Conservation (phyloP, 2,113 vertebrate species). For the Oxygymnocypris stewartii region DNA sequence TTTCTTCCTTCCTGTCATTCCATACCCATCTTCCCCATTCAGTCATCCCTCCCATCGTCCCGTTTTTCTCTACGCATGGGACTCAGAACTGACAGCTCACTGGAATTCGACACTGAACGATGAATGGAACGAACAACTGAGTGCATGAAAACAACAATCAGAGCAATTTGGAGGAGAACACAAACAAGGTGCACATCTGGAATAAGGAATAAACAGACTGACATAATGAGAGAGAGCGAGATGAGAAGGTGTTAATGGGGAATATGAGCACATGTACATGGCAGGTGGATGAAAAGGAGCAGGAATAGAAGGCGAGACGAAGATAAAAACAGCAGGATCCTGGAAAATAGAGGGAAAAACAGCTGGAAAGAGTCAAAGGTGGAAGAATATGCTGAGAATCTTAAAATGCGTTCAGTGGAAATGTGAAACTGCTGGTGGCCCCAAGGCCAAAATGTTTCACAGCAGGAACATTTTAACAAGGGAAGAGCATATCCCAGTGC, state of each 20-base stretch:
- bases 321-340: slow-evolving; percentile 34
- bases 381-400: neutral
- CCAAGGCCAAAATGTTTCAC: slow-evolving; percentile 34
- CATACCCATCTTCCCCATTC: neutral
- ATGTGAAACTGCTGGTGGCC: slow-evolving; percentile 30
- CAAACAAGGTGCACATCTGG: slow-evolving; percentile 22
- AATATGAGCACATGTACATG: slow-evolving; percentile 6
- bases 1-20: neutral
- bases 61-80: neutral
- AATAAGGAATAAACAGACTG: slow-evolving; percentile 14
- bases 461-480: slow-evolving; percentile 43
- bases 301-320: slow-evolving; percentile 3
- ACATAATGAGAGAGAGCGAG: slow-evolving; percentile 5
- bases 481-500: slow-evolving; percentile 15
- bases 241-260: neutral
- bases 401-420: neutral
- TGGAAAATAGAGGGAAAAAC: slow-evolving; percentile 1
- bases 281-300: slow-evolving; percentile 16
- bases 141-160: slow-evolving; percentile 19
- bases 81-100: slow-evolving; percentile 17
- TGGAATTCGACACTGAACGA: slow-evolving; percentile 14
- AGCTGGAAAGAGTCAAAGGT: slow-evolving; percentile 11
- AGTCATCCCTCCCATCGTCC: neutral
- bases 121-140: slow-evolving; percentile 6
- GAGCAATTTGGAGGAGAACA: slow-evolving; percentile 2